A percentile compares a stretch with the other conserved stretches of the same genome.
These are phyloP conservation scores for Nasonia giraulti DNA, from an alignment of 1,140 invertebrate genomes.

Conservation along the genomic window DNA sequence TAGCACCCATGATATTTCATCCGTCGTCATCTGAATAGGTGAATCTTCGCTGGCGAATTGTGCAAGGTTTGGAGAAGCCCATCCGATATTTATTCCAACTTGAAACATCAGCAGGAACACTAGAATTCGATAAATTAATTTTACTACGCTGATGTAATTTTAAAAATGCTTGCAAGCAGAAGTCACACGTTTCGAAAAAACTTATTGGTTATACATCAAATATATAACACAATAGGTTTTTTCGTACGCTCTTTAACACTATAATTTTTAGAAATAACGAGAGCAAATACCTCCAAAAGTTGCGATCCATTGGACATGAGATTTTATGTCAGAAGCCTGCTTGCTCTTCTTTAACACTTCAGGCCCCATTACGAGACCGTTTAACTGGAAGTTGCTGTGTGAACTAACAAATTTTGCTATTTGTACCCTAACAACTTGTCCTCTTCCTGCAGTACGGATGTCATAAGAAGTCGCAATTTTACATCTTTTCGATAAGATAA, in stretches of 20 bases:
- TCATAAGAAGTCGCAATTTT: no score
- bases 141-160: neutral
- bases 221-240: no score
- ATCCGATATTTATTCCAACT: constrained; percentile 66
- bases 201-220: no score
- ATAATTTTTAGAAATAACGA: neutral
- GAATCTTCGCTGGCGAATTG: constrained; percentile 70
- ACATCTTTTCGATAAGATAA: neutral
- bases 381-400: neutral
- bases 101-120: constrained; percentile 62
- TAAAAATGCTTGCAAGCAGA: neutral
- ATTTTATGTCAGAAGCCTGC: neutral
- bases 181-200: no score
- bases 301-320: constrained; percentile 19
- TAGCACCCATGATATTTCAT: constrained; percentile 80
- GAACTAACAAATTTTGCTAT: neutral
- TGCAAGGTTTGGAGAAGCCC: constrained; percentile 77
- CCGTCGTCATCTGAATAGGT: constrained; percentile 73
- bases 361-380: neutral
- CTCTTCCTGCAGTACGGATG: no score
- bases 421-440: no score
- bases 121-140: constrained; percentile 45
- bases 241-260: neutral
- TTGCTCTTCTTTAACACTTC: no score
- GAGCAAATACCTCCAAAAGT: neutral